phyloP scores from a whole-genome alignment of 2,797 vertebrate genomes.

The Ctenochaetus hawaiiensis region DNA sequence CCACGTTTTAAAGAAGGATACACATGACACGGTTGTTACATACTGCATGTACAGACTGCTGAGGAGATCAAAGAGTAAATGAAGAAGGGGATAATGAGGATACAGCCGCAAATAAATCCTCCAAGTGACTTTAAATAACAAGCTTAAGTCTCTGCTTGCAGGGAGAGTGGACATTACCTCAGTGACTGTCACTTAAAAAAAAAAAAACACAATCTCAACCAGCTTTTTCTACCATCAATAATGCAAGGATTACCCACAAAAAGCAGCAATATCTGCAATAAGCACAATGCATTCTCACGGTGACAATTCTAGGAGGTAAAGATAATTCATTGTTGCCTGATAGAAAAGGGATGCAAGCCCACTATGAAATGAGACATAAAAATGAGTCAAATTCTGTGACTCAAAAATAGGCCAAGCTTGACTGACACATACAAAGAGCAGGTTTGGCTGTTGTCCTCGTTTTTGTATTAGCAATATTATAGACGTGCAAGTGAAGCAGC shows the following conservation, averaged over 20 bases:
- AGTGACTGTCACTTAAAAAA: slow-evolving; percentile 47
- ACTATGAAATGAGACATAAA: slow-evolving; percentile 52
- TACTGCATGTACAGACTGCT: slow-evolving; percentile 34
- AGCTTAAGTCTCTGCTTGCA: slow-evolving; percentile 72
- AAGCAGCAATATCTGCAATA: slow-evolving; percentile 64
- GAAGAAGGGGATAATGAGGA: slow-evolving; percentile 71
- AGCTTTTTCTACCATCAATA: slow-evolving; percentile 55
- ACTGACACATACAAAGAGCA: slow-evolving; percentile 72
- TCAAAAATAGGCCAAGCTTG: slow-evolving; percentile 77
- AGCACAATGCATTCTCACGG: slow-evolving; percentile 50
- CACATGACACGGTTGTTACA: slow-evolving; percentile 7
- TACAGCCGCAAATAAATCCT: slow-evolving; percentile 72
- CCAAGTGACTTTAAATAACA: slow-evolving; percentile 79
- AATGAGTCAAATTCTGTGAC: slow-evolving; percentile 48
- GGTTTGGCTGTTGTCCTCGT: slow-evolving; percentile 59
- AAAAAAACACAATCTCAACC: slow-evolving; percentile 25
- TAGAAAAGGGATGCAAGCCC: slow-evolving; percentile 37
- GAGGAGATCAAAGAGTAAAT: slow-evolving; percentile 69
- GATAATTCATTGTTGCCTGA: slow-evolving; percentile 55
- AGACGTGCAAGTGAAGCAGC: slow-evolving; percentile 2
- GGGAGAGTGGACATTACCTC: slow-evolving; percentile 75
- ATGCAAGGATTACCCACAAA: slow-evolving; percentile 72
- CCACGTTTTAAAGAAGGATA: slow-evolving; percentile 1
- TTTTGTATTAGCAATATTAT: slow-evolving; percentile 53
- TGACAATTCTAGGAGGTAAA: slow-evolving; percentile 54